Evolutionary conservation across 2,113 vertebrate genomes (phyloP).

Genomic region (Poeciliopsis prolifica): DNA sequence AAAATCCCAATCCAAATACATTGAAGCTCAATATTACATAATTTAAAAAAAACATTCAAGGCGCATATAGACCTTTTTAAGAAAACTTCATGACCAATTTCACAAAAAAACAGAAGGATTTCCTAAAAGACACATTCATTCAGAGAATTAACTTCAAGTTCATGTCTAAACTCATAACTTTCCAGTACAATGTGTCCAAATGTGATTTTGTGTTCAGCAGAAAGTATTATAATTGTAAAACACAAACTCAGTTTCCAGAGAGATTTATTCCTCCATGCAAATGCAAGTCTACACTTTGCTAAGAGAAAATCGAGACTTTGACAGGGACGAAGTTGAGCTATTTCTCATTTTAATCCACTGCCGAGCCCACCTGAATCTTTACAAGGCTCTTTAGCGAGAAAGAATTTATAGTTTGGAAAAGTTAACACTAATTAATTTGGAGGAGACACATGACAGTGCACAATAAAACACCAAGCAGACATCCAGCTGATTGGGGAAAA

Average conservation of each 20-base stretch:
- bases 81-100: neutral
- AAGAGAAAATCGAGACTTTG: neutral
- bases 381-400: slow-evolving; percentile 8
- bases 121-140: neutral
- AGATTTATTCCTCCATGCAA: neutral
- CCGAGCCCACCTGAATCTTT: neutral
- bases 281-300: neutral
- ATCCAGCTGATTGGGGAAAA: neutral
- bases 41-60: no score
- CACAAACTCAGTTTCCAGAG: neutral
- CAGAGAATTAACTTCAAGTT: neutral
- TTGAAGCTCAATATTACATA: no score
- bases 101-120: neutral
- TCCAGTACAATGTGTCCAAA: neutral
- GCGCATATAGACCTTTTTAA: neutral
- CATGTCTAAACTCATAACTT: neutral
- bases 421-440: slow-evolving; percentile 5
- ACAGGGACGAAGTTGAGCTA: neutral
- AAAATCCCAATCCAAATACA: no score
- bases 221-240: neutral
- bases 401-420: slow-evolving; percentile 3
- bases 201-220: neutral
- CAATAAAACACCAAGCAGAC: neutral
- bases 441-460: neutral
- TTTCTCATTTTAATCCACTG: neutral